Evolutionary conservation across 2,888 invertebrate genomes (phyloP).

Genomic region (Nomada ferruginata): DNA sequence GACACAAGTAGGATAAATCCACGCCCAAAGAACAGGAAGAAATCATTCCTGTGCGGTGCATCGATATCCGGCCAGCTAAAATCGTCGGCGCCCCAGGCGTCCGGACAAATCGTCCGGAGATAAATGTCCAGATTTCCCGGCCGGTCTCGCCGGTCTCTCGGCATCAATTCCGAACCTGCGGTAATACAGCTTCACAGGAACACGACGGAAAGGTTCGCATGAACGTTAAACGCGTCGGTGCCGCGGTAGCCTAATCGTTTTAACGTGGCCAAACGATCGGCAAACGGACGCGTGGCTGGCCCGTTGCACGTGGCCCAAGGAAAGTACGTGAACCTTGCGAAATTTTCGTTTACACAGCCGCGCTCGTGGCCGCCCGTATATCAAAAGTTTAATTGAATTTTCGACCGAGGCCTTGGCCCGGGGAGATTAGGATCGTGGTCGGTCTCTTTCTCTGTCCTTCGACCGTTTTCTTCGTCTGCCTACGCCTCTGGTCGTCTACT

Average conservation of each 20-base stretch:
- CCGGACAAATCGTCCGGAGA: slow-evolving; percentile 79
- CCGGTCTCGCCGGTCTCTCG: slow-evolving; percentile 14
- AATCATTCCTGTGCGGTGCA: neutral
- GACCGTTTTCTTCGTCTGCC: slow-evolving; percentile 19
- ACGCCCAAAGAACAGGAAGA: slow-evolving; percentile 28
- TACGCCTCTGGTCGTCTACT: slow-evolving; percentile 34
- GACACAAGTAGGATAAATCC: neutral
- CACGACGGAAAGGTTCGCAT: neutral
- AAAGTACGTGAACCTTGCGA: slow-evolving; percentile 83
- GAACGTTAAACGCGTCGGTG: slow-evolving; percentile 3
- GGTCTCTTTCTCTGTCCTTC: slow-evolving; percentile 37
- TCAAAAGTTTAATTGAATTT: slow-evolving; percentile 84
- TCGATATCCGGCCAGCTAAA: slow-evolving; percentile 37
- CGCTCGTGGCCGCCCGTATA: slow-evolving; percentile 79
- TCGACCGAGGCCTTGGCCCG: slow-evolving; percentile 76
- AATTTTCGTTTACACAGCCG: slow-evolving; percentile 84
- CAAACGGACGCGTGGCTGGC: slow-evolving; percentile 34
- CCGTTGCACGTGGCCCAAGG: slow-evolving; percentile 70
- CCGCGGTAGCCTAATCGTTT: slow-evolving; percentile 75
- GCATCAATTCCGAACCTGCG: slow-evolving; percentile 21
- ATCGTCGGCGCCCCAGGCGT: slow-evolving; percentile 32
- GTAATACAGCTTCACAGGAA: neutral
- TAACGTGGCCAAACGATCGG: slow-evolving; percentile 62
- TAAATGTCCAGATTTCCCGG: slow-evolving; percentile 79
- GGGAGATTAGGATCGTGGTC: slow-evolving; percentile 80